phyloP scores from a whole-genome alignment of 2,888 invertebrate species.

The Synanthedon formicaeformis region DNA sequence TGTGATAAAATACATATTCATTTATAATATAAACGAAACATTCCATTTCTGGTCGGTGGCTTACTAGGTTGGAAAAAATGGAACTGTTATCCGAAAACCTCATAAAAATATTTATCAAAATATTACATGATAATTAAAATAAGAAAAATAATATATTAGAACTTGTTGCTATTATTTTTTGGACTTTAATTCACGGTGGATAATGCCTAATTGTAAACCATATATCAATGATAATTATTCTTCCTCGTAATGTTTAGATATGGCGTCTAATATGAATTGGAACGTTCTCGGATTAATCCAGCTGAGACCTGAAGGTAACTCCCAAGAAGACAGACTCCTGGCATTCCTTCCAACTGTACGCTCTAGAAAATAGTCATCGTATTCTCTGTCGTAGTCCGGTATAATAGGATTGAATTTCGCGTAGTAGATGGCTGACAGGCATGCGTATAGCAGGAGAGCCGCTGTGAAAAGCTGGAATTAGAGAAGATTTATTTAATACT shows the following conservation, averaged over 20 bases:
- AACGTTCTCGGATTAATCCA: slow-evolving; percentile 74
- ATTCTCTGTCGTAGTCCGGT: slow-evolving; percentile 80
- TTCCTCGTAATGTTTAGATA: slow-evolving; percentile 45
- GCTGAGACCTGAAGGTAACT: slow-evolving; percentile 51
- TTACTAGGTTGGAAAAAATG: too few species aligned
- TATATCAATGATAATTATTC: slow-evolving; percentile 15
- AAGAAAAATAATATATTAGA: too few species aligned
- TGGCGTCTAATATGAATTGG: slow-evolving; percentile 75
- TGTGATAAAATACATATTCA: too few species aligned
- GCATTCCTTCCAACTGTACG: slow-evolving; percentile 71
- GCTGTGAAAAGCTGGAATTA: slow-evolving; percentile 81
- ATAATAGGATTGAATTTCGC: slow-evolving; percentile 87
- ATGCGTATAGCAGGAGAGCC: slow-evolving; percentile 83
- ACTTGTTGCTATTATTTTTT: too few species aligned
- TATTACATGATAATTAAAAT: too few species aligned
- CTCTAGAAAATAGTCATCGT: slow-evolving; percentile 80
- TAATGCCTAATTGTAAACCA: too few species aligned
- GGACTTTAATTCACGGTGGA: too few species aligned
- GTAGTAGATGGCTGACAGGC: slow-evolving; percentile 87
- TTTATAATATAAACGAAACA: too few species aligned
- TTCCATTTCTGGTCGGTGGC: too few species aligned
- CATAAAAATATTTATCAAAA: too few species aligned
- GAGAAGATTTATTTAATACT: too few species aligned
- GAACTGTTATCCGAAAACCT: too few species aligned
- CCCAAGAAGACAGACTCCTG: slow-evolving; percentile 43